Percentiles rank a stretch among this genome's conserved stretches.
phyloP scores from a whole-genome alignment of 2,888 invertebrate genomes.

The Bruchidius siliquastri region DNA sequence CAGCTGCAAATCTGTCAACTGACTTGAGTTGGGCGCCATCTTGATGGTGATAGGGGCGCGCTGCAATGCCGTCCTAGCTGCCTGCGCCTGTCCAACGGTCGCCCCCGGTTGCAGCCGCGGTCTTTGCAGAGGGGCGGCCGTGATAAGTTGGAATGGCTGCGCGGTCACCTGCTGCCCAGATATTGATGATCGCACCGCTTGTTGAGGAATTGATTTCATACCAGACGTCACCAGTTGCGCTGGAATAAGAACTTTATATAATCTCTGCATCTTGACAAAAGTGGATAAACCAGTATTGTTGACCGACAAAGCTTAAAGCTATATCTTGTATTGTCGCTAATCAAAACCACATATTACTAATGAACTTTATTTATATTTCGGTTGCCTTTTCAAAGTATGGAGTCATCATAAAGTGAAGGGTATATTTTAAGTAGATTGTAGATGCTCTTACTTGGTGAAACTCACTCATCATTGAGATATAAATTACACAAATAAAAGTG shows the following conservation, averaged over 20 bases:
- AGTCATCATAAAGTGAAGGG: too few species aligned
- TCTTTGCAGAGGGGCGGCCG: slow-evolving; percentile 37
- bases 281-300: too few species aligned
- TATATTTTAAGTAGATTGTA: too few species aligned
- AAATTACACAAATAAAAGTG: too few species aligned
- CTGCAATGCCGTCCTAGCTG: slow-evolving; percentile 37
- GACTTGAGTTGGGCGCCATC: slow-evolving; percentile 47
- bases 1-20: slow-evolving; percentile 45
- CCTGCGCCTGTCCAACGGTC: slow-evolving; percentile 22
- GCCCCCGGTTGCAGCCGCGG: slow-evolving; percentile 36
- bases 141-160: slow-evolving; percentile 42
- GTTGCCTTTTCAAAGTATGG: too few species aligned
- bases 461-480: too few species aligned
- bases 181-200: slow-evolving; percentile 35
- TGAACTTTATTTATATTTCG: too few species aligned
- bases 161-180: slow-evolving; percentile 38
- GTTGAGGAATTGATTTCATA: slow-evolving; percentile 53
- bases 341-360: too few species aligned
- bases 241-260: slow-evolving; percentile 26
- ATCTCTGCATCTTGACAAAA: too few species aligned
- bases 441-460: too few species aligned
- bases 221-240: slow-evolving; percentile 63
- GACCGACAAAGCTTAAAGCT: too few species aligned
- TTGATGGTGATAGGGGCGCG: slow-evolving; percentile 45
- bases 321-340: too few species aligned